Evolutionary conservation across 2,888 invertebrate genomes (phyloP), one percentile per base, ranked within the genome.

Genomic region (Lithodes maja): DNA sequence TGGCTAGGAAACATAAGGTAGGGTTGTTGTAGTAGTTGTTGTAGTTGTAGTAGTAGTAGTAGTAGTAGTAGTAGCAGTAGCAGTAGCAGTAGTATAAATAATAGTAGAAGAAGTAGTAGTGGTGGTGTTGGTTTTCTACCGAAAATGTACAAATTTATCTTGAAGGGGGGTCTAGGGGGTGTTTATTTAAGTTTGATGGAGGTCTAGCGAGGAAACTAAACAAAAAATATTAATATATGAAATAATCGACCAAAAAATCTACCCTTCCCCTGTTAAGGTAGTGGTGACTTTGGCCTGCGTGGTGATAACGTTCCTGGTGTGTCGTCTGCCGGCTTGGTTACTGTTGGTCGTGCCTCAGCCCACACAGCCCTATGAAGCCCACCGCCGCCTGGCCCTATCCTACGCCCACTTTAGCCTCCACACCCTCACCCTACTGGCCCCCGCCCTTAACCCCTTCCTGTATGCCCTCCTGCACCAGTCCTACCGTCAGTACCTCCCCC

Each of bases 291-390:
- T 85, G 68, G 33, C 61, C 15, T 54, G 77, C 68, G 77, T 85
- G 12, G 55, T 80, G 50, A 71, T 52, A 71, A 79, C 77, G 5
- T 85, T 79, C 80, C 61, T 85, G 3, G 85, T 85, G 52, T 85
- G 85, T 50, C 85, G 79, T 49, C 53, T 85, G 5, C 85, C 85
- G 1, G 54, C 85, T 2, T 85, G 85, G 85, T 15, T 85, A 0
- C 78, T 78, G 50, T 68, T 78, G 3, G 15, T 78, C 12, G 61
- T 85, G 17, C 55, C 77, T 1, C 77, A 54, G n/a, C 77, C 75
- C 55, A 3, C 5, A 5, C 7, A n/a, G 7, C 52, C 33, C 3
- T n/a, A 12, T 50, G 49, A 77, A 5, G n/a, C 77, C 33, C 5
- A 33, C 77, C 49, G 77, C 2, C 77, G 77, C 77, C 77, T 77